A percentile compares a stretch with the other conserved stretches of the same genome.
Evolutionary conservation across 2,797 vertebrate genomes (phyloP).

Genomic region (Aplochiton taeniatus): DNA sequence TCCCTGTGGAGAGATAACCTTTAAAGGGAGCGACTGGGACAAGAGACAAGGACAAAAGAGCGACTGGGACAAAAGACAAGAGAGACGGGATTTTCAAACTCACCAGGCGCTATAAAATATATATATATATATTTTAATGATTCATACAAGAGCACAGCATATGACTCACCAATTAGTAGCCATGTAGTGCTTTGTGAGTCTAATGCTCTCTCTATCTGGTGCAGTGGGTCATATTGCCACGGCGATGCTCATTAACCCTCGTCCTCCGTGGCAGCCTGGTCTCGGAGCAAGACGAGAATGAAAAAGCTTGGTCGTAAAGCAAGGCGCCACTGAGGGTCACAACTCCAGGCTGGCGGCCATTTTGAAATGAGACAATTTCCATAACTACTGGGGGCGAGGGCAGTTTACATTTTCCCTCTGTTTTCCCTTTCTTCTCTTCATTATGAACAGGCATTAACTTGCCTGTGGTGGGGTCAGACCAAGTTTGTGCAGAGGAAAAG

Average conservation of each 20-base stretch:
- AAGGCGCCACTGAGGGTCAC: background rate
- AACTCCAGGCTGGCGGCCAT: constrained; percentile 2
- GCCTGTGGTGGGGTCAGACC: too few species aligned
- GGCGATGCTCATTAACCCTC: constrained; percentile 42
- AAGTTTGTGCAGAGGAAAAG: too few species aligned
- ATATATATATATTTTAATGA: constrained; percentile 38
- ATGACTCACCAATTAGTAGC: constrained; percentile 49
- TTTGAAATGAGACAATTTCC: constrained; percentile 4
- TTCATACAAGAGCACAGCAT: constrained; percentile 42
- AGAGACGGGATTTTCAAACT: constrained; percentile 19
- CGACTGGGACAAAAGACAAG: constrained; percentile 25
- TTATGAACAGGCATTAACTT: background rate
- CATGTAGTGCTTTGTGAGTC: constrained; percentile 34
- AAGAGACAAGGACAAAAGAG: background rate
- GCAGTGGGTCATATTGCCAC: constrained; percentile 24
- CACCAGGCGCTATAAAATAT: background rate
- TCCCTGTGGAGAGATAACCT: constrained; percentile 32
- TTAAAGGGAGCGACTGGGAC: constrained; percentile 9
- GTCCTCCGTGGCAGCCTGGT: constrained; percentile 10
- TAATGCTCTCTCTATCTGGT: constrained; percentile 32
- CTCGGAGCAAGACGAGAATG: constrained; percentile 5
- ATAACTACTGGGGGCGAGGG: background rate
- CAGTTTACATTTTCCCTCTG: background rate
- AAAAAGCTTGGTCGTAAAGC: background rate
- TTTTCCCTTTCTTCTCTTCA: background rate